Percentiles rank a stretch among this genome's conserved stretches.
Conservation (phyloP, 1,140 invertebrate species). For the Himalopsyche phryganea region DNA sequence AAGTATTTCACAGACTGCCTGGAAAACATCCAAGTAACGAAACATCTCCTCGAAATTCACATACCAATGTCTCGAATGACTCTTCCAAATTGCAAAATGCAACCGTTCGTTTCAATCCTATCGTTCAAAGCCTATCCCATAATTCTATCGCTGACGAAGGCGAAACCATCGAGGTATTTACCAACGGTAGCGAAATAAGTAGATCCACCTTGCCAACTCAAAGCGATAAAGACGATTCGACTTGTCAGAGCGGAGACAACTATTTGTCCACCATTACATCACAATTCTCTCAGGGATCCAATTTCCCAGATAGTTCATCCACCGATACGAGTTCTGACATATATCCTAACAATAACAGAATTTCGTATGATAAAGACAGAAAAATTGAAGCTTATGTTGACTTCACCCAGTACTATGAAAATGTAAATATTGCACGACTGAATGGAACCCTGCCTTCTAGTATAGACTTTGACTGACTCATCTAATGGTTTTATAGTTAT, state of each 20-base stretch:
- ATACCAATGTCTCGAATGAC: neutral
- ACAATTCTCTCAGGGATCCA: conserved; percentile 24
- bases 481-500: neutral
- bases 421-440: conserved; percentile 61
- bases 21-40: neutral
- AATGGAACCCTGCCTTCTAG: conserved; percentile 56
- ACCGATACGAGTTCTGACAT: conserved; percentile 46
- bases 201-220: conserved; percentile 30
- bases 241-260: conserved; percentile 33
- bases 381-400: conserved; percentile 80
- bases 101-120: conserved; percentile 58
- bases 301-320: conserved; percentile 21
- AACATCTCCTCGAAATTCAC: neutral
- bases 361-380: conserved; percentile 54
- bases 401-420: conserved; percentile 77
- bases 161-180: conserved; percentile 21
- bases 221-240: conserved; percentile 36
- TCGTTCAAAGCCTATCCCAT: conserved; percentile 52
- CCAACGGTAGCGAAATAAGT: conserved; percentile 14
- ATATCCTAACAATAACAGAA: conserved; percentile 39
- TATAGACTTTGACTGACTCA: conserved; percentile 2
- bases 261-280: conserved; percentile 38
- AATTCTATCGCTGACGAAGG: conserved; percentile 27
- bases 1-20: conserved; percentile 2
- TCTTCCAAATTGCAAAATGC: conserved; percentile 45